Percentiles rank a stretch among this genome's conserved stretches.
Conservation (phyloP, 2,888 invertebrate genomes). For the Cristatella mucedo region DNA sequence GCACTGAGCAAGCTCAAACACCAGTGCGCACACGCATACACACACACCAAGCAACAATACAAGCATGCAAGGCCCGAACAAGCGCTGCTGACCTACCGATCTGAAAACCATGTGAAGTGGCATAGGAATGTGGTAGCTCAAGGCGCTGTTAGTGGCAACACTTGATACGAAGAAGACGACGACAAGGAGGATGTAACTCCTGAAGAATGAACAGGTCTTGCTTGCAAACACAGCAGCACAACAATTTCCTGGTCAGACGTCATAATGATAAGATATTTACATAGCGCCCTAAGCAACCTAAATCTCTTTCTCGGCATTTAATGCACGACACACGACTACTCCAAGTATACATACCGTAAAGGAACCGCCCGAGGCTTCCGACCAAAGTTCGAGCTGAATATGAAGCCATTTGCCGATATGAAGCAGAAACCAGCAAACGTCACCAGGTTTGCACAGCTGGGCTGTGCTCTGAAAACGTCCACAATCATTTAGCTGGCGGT, state of each 20-base stretch:
- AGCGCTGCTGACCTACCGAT: slow-evolving; percentile 66
- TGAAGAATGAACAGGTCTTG: slow-evolving; percentile 25
- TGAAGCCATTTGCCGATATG: slow-evolving; percentile 72
- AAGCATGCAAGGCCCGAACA: too few relatives aligned
- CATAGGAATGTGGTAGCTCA: slow-evolving; percentile 90
- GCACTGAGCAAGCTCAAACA: too few relatives aligned
- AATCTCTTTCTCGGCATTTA: too few relatives aligned
- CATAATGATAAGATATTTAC: too few relatives aligned
- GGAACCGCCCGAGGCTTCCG: slow-evolving; percentile 50
- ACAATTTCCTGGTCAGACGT: too few relatives aligned
- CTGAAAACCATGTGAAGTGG: slow-evolving; percentile 96
- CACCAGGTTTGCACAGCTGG: slow-evolving; percentile 78
- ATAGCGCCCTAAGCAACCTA: too few relatives aligned
- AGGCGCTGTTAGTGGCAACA: slow-evolving; percentile 62
- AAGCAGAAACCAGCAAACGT: slow-evolving; percentile 88
- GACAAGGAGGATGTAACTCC: slow-evolving; percentile 64
- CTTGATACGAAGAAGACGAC: slow-evolving; percentile 77
- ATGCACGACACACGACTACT: too few relatives aligned
- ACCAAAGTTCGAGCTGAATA: slow-evolving; percentile 62
- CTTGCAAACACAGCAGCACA: too few relatives aligned
- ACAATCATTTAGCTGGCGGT: too few relatives aligned
- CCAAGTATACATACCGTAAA: slow-evolving; percentile 43
- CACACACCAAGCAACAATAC: too few relatives aligned
- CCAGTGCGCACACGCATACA: too few relatives aligned
- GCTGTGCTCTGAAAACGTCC: slow-evolving; percentile 64